Percentiles rank a stretch among this genome's conserved stretches.
These are phyloP conservation scores for Sarcophaga rosellei DNA, from an alignment of 2,888 invertebrate species.

Conservation along the genomic window DNA sequence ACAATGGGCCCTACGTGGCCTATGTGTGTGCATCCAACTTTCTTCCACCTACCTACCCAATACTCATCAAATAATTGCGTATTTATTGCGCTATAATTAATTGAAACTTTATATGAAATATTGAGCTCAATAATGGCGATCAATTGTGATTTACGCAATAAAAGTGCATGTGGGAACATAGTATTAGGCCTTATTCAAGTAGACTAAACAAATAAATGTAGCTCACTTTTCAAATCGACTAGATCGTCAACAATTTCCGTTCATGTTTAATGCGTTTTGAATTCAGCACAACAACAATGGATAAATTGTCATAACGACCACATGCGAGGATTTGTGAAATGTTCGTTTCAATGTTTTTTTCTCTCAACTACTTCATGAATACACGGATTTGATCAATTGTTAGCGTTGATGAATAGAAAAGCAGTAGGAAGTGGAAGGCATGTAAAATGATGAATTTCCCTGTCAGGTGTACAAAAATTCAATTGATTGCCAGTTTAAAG, in stretches of 20 bases:
- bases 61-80: no score
- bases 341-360: slow-evolving; percentile 2
- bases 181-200: background rate
- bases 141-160: no score
- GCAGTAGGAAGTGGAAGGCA: slow-evolving; percentile 2
- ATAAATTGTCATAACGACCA: slow-evolving; percentile 77
- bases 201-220: background rate
- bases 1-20: no score
- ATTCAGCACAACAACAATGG: slow-evolving; percentile 28
- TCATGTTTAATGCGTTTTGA: slow-evolving; percentile 25
- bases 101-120: no score
- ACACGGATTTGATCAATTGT: slow-evolving; percentile 58
- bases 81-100: no score
- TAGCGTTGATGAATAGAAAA: slow-evolving; percentile 36
- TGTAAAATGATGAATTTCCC: slow-evolving; percentile 16
- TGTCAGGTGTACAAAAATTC: slow-evolving; percentile 61
- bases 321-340: slow-evolving; percentile 72
- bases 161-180: no score
- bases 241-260: background rate
- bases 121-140: no score
- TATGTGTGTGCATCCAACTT: no score
- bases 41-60: no score
- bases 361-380: slow-evolving; percentile 35
- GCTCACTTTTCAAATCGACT: slow-evolving; percentile 7
- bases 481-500: slow-evolving; percentile 52